phyloP scores from a whole-genome alignment of 2,888 invertebrate species.

The Listrodromus nycthemerus region DNA sequence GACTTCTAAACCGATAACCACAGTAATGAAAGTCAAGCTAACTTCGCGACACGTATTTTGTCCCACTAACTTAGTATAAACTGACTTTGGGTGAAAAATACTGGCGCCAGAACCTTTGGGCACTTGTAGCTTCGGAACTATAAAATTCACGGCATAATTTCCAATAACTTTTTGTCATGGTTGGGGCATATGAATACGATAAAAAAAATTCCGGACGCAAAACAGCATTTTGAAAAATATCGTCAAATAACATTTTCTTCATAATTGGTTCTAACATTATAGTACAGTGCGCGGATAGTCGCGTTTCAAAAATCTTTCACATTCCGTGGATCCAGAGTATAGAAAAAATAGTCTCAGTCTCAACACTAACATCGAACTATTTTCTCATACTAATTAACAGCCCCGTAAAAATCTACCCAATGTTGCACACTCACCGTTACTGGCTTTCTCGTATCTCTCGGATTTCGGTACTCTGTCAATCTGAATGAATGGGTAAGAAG shows the following conservation, averaged over 20 bases:
- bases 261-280: not conserved
- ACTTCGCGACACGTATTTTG: slow-evolving; percentile 15
- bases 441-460: slow-evolving; percentile 30
- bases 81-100: not conserved
- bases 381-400: slow-evolving; percentile 40
- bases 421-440: slow-evolving; percentile 14
- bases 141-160: not conserved
- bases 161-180: not conserved
- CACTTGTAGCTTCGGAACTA: not conserved
- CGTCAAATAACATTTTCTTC: not conserved
- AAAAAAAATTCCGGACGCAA: not conserved
- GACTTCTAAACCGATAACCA: not conserved
- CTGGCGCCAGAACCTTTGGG: not conserved
- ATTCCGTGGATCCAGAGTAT: not conserved
- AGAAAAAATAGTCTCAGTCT: not conserved
- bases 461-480: not conserved
- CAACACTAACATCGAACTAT: slow-evolving; percentile 12
- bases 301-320: slow-evolving; percentile 3
- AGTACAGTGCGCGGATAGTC: not conserved
- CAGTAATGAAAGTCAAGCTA: slow-evolving; percentile 5
- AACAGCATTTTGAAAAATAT: too few relatives aligned
- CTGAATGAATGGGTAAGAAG: slow-evolving; percentile 1
- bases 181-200: not conserved
- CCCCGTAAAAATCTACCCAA: not conserved
- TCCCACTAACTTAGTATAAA: not conserved